Base-by-base conservation (phyloP, 2,888 invertebrate genomes). In the Eutolmus rufibarbis region DNA sequence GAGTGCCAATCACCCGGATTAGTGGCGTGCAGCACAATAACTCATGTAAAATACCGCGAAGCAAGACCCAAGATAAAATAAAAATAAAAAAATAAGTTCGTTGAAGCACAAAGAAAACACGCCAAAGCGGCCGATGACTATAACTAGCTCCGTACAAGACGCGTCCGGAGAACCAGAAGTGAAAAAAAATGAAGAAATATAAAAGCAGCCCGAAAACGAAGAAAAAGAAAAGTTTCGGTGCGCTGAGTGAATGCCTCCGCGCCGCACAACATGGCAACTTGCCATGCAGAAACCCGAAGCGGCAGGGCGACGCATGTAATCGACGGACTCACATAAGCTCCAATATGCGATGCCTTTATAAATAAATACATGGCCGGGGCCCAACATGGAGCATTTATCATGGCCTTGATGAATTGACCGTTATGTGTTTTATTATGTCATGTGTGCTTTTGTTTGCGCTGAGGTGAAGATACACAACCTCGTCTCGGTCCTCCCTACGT, bases 391-490 rank as follows among this genome's bases (percentile, higher is more conserved):
- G 82, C 82, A 66, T 84, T 66, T 84, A 84, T 84, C 82, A 84
- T 84, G 82, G 82, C 82, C 82, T 84, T 84, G 82, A 84, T 84
- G 82, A 66, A 84, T 84, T 84, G 82, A 84, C 82, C 82, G 82
- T 84, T 84, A 84, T 84, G 66, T 66, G 82, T 84, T 84, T 84
- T 66, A 84, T 84, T 84, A 84, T 84, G 82, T 84, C 82, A 84
- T 84, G 31, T 84, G 37, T 84, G 37, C 19, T 66, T 57, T 66
- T 66, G 82, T 66, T 66, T 66, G 40, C n/a, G 23, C 66, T 40
- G 4, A 66, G 9, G 19, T 84, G 37, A 23, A 81, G 19, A 28
- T n/a, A 34, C 56, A 28, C 12, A 19, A 23, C 66, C 23, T 23
- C 66, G 19, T 28, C 66, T 28, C 66, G 66, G 8, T 12, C 1